phyloP scores from a whole-genome alignment of 2,797 vertebrate species.

The Schizopygopsis pylzovi region DNA sequence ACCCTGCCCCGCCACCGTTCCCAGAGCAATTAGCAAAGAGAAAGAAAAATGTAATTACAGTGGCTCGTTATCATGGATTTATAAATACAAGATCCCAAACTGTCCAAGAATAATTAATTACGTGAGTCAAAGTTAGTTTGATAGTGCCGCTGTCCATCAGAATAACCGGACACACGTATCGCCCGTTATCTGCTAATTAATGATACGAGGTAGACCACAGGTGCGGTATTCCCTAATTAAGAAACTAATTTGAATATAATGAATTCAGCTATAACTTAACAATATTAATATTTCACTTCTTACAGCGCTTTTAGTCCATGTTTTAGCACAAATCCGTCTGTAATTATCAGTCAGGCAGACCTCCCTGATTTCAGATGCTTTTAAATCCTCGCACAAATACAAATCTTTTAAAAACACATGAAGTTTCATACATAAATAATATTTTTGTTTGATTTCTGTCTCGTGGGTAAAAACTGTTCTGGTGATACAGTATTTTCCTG shows the following conservation, averaged over 20 bases:
- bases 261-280: background rate
- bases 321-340: background rate
- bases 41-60: slow-evolving; percentile 70
- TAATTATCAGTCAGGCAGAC: background rate
- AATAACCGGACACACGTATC: no score
- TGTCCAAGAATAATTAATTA: slow-evolving; percentile 49
- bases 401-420: background rate
- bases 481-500: background rate
- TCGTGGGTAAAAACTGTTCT: background rate
- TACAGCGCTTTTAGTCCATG: background rate
- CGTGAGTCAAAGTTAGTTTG: slow-evolving; percentile 17
- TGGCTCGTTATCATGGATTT: slow-evolving; percentile 65
- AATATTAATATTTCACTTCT: background rate
- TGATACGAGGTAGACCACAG: background rate
- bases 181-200: slow-evolving; percentile 2
- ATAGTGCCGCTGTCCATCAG: background rate
- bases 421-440: background rate
- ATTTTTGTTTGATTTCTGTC: background rate
- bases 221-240: slow-evolving; percentile 1
- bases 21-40: slow-evolving; percentile 68
- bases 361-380: background rate
- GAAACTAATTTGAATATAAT: background rate
- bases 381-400: background rate
- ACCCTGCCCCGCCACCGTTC: slow-evolving; percentile 56
- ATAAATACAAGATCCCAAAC: slow-evolving; percentile 64